Percentiles rank a stretch among this genome's conserved stretches.
These are phyloP conservation scores for Halotydeus destructor DNA, from an alignment of 1,140 invertebrate species.

Conservation along the genomic window DNA sequence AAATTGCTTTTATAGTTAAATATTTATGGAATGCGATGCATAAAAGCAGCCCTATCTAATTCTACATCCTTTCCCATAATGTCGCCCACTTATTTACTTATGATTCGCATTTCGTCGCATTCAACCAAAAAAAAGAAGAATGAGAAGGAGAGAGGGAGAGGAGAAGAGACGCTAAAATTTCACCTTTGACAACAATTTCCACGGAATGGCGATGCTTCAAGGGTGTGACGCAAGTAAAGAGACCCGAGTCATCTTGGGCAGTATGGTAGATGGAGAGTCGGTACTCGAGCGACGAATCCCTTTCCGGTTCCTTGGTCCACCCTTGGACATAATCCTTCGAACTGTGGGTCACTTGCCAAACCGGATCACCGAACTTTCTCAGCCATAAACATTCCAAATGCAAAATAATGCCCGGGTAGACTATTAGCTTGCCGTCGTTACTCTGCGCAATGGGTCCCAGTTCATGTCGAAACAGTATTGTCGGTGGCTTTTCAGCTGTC, in stretches of 20 bases:
- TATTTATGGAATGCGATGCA: too few relatives aligned
- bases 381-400: conserved; percentile 73
- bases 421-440: conserved; percentile 56
- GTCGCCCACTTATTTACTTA: too few relatives aligned
- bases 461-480: conserved; percentile 55
- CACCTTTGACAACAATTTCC: conserved; percentile 51
- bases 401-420: conserved; percentile 57
- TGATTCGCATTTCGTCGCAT: too few relatives aligned
- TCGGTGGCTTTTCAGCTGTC: conserved; percentile 59
- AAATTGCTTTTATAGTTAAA: background rate
- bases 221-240: conserved; percentile 57
- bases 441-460: conserved; percentile 61
- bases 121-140: too few relatives aligned
- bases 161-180: too few relatives aligned
- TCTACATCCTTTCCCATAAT: too few relatives aligned
- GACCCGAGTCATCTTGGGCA: conserved; percentile 49
- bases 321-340: conserved; percentile 46
- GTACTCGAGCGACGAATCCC: conserved; percentile 55
- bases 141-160: too few relatives aligned
- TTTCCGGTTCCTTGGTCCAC: conserved; percentile 54
- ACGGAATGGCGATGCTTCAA: conserved; percentile 52
- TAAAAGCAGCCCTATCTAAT: too few relatives aligned
- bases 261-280: conserved; percentile 55
- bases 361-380: conserved; percentile 53
- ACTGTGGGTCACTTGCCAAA: conserved; percentile 49